Evolutionary conservation across 1,140 invertebrate genomes (phyloP).

Genomic region (Spodoptera frugiperda): DNA sequence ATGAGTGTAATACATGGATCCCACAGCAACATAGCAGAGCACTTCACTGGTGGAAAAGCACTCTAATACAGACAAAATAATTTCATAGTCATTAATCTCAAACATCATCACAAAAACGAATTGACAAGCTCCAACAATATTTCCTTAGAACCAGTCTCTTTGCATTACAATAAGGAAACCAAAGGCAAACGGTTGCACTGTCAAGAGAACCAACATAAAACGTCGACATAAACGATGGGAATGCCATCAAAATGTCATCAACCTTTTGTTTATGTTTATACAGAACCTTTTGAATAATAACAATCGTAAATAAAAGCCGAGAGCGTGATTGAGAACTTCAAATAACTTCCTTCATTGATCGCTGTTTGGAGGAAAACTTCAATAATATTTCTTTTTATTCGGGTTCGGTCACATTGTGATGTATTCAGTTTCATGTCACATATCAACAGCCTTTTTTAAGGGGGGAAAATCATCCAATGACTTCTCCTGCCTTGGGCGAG

Average conservation of each 20-base stretch:
- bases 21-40: too few species aligned
- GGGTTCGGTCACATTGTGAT: constrained; percentile 15
- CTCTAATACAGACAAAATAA: too few species aligned
- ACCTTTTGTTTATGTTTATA: constrained; percentile 25
- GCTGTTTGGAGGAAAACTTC: constrained; percentile 6
- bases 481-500: too few species aligned
- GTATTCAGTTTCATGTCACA: neutral
- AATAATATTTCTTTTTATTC: constrained; percentile 23
- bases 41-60: too few species aligned
- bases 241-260: constrained; percentile 17
- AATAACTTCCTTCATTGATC: constrained; percentile 42
- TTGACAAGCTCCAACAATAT: too few species aligned
- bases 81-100: too few species aligned
- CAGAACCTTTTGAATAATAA: constrained; percentile 33
- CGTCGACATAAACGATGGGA: neutral
- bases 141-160: neutral
- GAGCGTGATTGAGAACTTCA: constrained; percentile 26
- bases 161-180: neutral
- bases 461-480: too few species aligned
- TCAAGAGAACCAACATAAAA: constrained; percentile 1
- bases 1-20: too few species aligned
- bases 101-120: too few species aligned
- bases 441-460: too few species aligned
- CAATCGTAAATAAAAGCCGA: constrained; percentile 17
- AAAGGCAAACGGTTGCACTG: neutral